A percentile compares a stretch with the other conserved stretches of the same genome.
Conservation (phyloP, 2,888 invertebrate genomes). For the Actias luna region DNA sequence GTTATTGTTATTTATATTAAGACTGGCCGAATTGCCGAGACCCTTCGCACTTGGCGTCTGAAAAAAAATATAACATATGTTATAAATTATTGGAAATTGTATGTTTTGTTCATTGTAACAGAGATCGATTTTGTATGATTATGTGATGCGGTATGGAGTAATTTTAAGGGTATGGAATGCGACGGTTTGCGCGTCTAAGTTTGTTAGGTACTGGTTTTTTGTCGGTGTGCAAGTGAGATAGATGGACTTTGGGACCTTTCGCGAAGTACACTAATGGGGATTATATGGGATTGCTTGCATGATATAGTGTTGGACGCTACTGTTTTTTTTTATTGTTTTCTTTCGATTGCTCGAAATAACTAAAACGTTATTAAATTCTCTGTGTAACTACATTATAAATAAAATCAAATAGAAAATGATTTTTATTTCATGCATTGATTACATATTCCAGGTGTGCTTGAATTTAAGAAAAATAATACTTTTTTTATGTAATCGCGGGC, state of each 20-base stretch:
- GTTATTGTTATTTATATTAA: slow-evolving; percentile 79
- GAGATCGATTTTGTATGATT: slow-evolving; percentile 27
- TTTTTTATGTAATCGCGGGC: too few relatives aligned
- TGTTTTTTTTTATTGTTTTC: slow-evolving; percentile 34
- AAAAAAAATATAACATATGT: slow-evolving; percentile 32
- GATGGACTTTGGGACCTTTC: slow-evolving; percentile 52
- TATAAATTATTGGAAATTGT: neutral
- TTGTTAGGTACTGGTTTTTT: slow-evolving; percentile 76
- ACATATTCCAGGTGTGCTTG: too few relatives aligned
- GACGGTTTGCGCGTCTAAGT: slow-evolving; percentile 66
- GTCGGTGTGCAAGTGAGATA: slow-evolving; percentile 66
- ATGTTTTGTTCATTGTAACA: slow-evolving; percentile 14
- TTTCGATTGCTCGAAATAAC: neutral
- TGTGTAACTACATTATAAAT: too few relatives aligned
- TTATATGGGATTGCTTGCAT: slow-evolving; percentile 65
- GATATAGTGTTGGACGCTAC: slow-evolving; percentile 42
- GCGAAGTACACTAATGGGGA: slow-evolving; percentile 76
- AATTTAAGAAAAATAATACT: too few relatives aligned
- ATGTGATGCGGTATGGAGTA: slow-evolving; percentile 35
- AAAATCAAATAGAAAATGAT: too few relatives aligned
- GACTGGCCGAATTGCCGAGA: slow-evolving; percentile 67
- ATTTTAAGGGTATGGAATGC: slow-evolving; percentile 71
- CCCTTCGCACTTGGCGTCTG: slow-evolving; percentile 69
- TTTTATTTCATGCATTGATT: too few relatives aligned
- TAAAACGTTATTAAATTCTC: neutral